Evolutionary conservation across 2,888 invertebrate species (phyloP).

Genomic region (Didymodactylos carnosus): DNA sequence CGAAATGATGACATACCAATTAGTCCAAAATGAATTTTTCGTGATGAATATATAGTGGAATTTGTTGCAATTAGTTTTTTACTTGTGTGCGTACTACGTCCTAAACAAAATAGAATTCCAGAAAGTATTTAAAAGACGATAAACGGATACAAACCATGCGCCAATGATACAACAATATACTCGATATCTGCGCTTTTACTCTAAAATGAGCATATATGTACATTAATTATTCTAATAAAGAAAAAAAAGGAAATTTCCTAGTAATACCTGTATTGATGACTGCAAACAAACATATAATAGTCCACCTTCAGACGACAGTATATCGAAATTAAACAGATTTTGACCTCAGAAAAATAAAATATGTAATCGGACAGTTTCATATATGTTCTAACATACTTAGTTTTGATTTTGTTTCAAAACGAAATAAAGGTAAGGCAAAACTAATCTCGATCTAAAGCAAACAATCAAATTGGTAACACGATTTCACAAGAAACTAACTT

Average conservation of each 20-base stretch:
- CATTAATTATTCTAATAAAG: background rate
- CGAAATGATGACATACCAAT: too few relatives aligned
- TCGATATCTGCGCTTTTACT: background rate
- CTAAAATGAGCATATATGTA: background rate
- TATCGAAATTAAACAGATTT: background rate
- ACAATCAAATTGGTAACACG: too few relatives aligned
- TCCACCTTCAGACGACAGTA: background rate
- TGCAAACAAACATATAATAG: background rate
- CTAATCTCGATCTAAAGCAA: too few relatives aligned
- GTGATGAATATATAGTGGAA: background rate
- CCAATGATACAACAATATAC: background rate
- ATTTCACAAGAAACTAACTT: background rate
- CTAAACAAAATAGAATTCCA: background rate
- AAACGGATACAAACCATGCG: background rate
- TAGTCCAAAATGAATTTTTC: background rate
- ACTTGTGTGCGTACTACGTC: background rate
- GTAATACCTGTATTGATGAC: background rate
- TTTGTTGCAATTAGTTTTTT: background rate
- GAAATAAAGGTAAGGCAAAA: too few relatives aligned
- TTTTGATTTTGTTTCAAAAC: too few relatives aligned
- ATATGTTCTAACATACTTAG: background rate
- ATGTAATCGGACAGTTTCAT: background rate
- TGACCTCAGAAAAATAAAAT: background rate
- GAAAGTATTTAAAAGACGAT: background rate
- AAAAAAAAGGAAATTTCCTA: too few relatives aligned